Conservation (phyloP, 2,888 invertebrate species). For the Quadroppia sp. region DNA sequence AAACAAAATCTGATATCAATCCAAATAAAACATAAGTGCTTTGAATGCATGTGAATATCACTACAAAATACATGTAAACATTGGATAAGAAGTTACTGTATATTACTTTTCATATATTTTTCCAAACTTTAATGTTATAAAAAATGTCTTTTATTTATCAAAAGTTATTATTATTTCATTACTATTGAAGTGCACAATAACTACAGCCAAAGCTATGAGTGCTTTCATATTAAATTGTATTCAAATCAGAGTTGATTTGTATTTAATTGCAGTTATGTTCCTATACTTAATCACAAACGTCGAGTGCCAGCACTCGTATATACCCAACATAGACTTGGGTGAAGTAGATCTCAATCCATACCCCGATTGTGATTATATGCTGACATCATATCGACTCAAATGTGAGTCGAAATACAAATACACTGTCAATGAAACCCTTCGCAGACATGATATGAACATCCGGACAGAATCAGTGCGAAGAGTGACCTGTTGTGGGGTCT, state of each 20-base stretch:
- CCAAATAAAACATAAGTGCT: background rate
- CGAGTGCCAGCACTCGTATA: background rate
- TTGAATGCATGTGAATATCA: background rate
- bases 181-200: background rate
- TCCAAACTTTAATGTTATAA: too few species aligned
- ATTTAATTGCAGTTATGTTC: background rate
- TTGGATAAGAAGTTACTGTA: background rate
- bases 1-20: conserved; percentile 6
- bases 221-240: background rate
- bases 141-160: background rate
- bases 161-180: background rate
- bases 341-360: background rate
- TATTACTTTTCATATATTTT: background rate
- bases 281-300: background rate
- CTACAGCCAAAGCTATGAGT: background rate
- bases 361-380: background rate
- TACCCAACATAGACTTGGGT: background rate
- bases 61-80: background rate
- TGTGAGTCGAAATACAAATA: background rate
- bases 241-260: background rate
- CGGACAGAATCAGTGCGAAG: conserved; percentile 5
- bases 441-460: background rate
- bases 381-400: background rate
- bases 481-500: conserved; percentile 17
- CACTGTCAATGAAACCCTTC: background rate